Evolutionary conservation across 2,113 vertebrate genomes (phyloP).

Genomic region (Podarcis raffonei): DNA sequence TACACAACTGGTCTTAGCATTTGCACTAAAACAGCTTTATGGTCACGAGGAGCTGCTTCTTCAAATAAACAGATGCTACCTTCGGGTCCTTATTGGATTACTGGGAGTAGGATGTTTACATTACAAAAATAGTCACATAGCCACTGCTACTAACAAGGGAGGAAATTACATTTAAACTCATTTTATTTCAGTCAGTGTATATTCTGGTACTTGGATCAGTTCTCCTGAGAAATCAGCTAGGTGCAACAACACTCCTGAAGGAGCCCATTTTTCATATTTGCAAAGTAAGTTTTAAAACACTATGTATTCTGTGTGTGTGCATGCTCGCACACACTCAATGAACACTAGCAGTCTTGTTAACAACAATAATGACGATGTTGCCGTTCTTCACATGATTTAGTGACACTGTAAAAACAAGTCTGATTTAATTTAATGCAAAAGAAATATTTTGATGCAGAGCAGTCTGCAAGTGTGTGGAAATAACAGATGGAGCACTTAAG

Average conservation of each 20-base stretch:
- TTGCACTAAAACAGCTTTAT: not conserved
- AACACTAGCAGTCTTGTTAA: not conserved
- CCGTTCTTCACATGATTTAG: not conserved
- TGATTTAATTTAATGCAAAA: not conserved
- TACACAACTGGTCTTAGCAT: not conserved
- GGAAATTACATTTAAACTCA: constrained; percentile 51
- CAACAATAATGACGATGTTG: not conserved
- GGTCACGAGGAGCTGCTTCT: constrained; percentile 35
- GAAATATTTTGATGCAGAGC: not conserved
- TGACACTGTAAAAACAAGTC: not conserved
- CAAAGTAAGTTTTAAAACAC: not conserved
- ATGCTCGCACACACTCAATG: not conserved
- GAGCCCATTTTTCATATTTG: not conserved
- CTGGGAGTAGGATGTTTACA: constrained; percentile 71
- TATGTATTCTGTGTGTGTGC: not conserved
- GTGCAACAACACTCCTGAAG: not conserved
- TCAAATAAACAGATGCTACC: constrained; percentile 68
- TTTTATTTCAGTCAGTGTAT: not conserved
- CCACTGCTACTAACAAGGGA: constrained; percentile 57
- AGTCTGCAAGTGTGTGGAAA: not conserved
- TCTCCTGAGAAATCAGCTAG: not conserved
- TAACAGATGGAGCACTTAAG: not conserved
- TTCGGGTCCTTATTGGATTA: constrained; percentile 67
- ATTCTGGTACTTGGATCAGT: not conserved
- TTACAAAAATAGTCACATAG: constrained; percentile 62